These are phyloP conservation scores for Drosophila meridionalis DNA, from an alignment of 2,888 invertebrate species.

Conservation along the genomic window DNA sequence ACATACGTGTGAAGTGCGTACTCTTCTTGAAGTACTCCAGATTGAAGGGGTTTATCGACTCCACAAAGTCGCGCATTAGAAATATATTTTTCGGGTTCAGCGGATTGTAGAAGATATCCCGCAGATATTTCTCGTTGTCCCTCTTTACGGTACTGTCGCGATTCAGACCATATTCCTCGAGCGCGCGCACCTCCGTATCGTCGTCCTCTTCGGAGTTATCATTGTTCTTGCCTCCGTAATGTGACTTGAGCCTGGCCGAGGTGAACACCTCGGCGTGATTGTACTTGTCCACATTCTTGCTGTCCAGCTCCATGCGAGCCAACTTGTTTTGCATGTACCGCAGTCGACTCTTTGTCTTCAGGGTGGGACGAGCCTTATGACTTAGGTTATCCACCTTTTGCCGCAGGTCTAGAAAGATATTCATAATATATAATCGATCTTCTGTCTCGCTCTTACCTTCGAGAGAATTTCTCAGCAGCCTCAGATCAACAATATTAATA, in stretches of 20 bases:
- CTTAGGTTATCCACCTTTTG: not conserved
- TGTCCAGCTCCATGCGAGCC: conserved; percentile 5
- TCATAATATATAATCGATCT: not conserved
- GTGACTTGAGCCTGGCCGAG: not conserved
- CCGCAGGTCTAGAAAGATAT: not conserved
- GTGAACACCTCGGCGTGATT: not conserved
- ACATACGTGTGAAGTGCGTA: conserved; percentile 14
- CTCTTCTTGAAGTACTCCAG: conserved; percentile 43
- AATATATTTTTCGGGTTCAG: not conserved
- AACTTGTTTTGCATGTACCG: not conserved
- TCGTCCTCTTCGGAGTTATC: too few relatives aligned
- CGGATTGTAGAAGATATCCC: not conserved
- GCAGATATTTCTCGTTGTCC: not conserved
- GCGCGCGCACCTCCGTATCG: not conserved
- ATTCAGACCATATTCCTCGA: not conserved
- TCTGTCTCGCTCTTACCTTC: conserved; percentile 28
- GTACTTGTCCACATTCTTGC: conserved; percentile 1
- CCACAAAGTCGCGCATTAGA: conserved; percentile 55
- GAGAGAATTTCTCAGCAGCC: conserved; percentile 26
- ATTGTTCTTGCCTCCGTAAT: not conserved
- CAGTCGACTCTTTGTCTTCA: not conserved
- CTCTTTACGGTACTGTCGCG: not conserved
- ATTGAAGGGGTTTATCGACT: conserved; percentile 60
- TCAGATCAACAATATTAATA: conserved; percentile 43
- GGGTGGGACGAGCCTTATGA: not conserved